Base-by-base conservation (phyloP, 2,888 invertebrate genomes). In the Nowickia ferox region DNA sequence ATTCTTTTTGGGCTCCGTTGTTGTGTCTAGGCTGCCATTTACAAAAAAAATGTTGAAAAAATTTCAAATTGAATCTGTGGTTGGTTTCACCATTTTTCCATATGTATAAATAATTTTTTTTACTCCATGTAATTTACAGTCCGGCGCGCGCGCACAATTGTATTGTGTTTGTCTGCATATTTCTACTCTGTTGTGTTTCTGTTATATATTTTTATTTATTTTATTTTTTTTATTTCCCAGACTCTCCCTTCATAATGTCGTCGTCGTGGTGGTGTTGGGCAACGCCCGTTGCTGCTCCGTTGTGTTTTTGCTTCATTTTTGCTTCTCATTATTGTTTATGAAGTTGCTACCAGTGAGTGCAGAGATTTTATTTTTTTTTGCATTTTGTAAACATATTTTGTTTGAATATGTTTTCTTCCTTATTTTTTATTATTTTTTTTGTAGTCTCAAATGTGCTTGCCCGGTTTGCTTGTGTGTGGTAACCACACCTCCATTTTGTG, bases 401-500 rank as follows among this genome's bases (percentile, higher is more conserved):
- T 55, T 44, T 51, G 30, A 19, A 22, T 55, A 46, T 55, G 19
- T 51, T 59, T 80, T 66, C n/a, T 65, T 74, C 22, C 15, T 80
- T 13, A 10, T n/a, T 53, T 22, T 46, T n/a, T n/a, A n/a, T n/a
- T n/a, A n/a, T n/a, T n/a, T 4, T 42, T 65, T 65, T n/a, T 65
- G 46, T 42, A 11, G 30, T 59, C 44, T 48, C 13, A 57, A 55
- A 46, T 55, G 48, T 72, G 19, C 17, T 19, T 40, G 48, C 13
- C 10, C 9, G 22, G 30, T 5, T 48, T 48, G n/a, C 69, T 69
- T 78, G 57, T 68, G 77, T 80, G 48, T 53, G 57, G 42, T 76
- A 85, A 85, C 85, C 85, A 85, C 85, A 85, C 85, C 85, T 85
- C 82, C 85, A 82, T 74, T 85, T 83, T 82, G 55, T 72, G 69